phyloP scores from a whole-genome alignment of 2,888 invertebrate species.

The Chloroclysta siterata region DNA sequence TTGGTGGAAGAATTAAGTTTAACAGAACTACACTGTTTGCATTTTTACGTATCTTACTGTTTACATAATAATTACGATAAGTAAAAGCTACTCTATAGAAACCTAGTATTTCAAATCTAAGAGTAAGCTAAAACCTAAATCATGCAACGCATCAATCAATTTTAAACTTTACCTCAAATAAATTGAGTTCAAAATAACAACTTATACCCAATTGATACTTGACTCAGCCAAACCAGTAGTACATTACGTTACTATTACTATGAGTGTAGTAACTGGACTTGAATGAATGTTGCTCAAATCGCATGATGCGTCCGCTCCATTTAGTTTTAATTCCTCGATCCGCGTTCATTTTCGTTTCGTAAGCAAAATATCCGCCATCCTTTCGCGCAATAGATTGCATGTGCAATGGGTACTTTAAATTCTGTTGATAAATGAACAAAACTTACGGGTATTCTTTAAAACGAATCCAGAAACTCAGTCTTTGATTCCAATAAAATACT shows the following conservation, averaged over 20 bases:
- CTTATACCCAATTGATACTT: background rate
- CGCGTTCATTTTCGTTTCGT: constrained; percentile 47
- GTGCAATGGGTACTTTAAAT: constrained; percentile 16
- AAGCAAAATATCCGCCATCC: constrained; percentile 35
- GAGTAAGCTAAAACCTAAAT: background rate
- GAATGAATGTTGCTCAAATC: constrained; percentile 52
- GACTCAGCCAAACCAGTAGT: constrained; percentile 4
- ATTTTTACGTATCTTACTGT: no score
- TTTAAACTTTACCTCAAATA: constrained; percentile 7
- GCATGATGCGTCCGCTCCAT: constrained; percentile 48
- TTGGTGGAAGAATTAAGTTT: no score
- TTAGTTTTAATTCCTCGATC: constrained; percentile 50
- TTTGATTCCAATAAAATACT: no score
- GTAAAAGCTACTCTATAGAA: no score
- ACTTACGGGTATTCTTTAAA: no score
- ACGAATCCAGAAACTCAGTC: no score
- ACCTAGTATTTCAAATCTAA: no score
- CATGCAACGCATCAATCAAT: background rate
- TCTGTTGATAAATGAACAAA: background rate
- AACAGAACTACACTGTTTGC: no score
- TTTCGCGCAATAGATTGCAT: constrained; percentile 34
- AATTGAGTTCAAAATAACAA: constrained; percentile 5
- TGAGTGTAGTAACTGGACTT: constrained; percentile 45
- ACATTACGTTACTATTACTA: constrained; percentile 41
- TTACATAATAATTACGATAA: no score